A percentile compares a stretch with the other conserved stretches of the same genome.
phyloP scores from a whole-genome alignment of 2,113 vertebrate genomes.

The Synchiropus splendidus region DNA sequence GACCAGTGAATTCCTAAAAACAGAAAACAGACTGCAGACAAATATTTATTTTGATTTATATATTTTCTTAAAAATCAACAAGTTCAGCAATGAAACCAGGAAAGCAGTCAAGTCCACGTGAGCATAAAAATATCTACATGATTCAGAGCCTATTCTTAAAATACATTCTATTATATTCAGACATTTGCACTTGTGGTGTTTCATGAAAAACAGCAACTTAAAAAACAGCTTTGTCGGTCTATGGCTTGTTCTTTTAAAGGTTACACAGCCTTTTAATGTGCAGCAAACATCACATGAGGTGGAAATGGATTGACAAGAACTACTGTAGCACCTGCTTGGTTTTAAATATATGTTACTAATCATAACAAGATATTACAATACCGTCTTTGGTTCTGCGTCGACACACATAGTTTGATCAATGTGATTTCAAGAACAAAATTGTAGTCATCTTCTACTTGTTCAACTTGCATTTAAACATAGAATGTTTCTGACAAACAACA shows the following conservation, averaged over 20 bases:
- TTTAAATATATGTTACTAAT: slow-evolving; percentile 18
- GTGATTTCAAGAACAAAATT: not conserved
- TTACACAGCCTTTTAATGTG: slow-evolving; percentile 10
- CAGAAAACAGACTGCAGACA: slow-evolving; percentile 7
- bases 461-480: too few relatives aligned
- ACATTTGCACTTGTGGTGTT: slow-evolving; percentile 68
- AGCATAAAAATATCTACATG: slow-evolving; percentile 39
- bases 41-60: slow-evolving; percentile 44
- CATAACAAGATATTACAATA: slow-evolving; percentile 8
- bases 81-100: slow-evolving; percentile 27
- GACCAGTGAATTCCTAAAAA: too few relatives aligned
- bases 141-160: slow-evolving; percentile 21
- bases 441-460: too few relatives aligned
- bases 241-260: slow-evolving; percentile 34
- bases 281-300: slow-evolving; percentile 6
- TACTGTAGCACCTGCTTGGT: slow-evolving; percentile 13
- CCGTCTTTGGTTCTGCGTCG: slow-evolving; percentile 30
- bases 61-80: slow-evolving; percentile 56
- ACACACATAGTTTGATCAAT: not conserved
- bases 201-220: slow-evolving; percentile 17
- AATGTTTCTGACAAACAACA: too few relatives aligned
- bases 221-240: slow-evolving; percentile 20
- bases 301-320: too few relatives aligned
- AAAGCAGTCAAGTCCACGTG: slow-evolving; percentile 29
- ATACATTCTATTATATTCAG: slow-evolving; percentile 45